A percentile compares a stretch with the other conserved stretches of the same genome.
phyloP scores from a whole-genome alignment of 2,888 invertebrate genomes.

The Dexiosoma caninum region DNA sequence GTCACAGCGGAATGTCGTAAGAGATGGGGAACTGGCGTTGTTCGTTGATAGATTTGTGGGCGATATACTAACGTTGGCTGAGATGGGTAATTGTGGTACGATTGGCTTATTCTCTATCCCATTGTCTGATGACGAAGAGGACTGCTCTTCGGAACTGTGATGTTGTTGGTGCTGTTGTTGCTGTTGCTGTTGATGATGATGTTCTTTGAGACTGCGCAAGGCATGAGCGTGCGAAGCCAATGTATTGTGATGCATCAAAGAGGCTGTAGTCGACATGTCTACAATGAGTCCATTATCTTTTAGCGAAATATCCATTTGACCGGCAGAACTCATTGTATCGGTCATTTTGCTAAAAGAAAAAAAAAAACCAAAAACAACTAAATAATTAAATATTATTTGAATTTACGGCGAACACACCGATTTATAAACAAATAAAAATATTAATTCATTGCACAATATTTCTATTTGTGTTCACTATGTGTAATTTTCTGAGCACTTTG shows the following conservation, averaged over 20 bases:
- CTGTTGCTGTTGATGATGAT: slow-evolving; percentile 60
- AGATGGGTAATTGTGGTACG: slow-evolving; percentile 39
- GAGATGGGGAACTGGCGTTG: slow-evolving; percentile 68
- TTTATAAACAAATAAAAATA: background rate
- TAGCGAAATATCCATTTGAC: slow-evolving; percentile 73
- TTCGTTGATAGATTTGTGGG: slow-evolving; percentile 72
- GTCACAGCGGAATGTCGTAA: slow-evolving; percentile 80
- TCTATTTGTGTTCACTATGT: background rate
- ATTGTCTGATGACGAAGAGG: slow-evolving; percentile 58
- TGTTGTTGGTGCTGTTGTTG: slow-evolving; percentile 46
- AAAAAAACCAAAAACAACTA: background rate
- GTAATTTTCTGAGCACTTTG: slow-evolving; percentile 19
- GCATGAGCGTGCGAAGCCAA: slow-evolving; percentile 66
- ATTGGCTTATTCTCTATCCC: slow-evolving; percentile 58
- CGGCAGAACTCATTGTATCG: slow-evolving; percentile 72
- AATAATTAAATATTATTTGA: background rate
- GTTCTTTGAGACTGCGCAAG: slow-evolving; percentile 71
- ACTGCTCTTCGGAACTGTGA: slow-evolving; percentile 60
- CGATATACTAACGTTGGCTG: slow-evolving; percentile 65
- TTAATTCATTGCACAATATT: slow-evolving; percentile 20
- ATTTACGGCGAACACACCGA: background rate
- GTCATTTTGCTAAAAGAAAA: slow-evolving; percentile 71
- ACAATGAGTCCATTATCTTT: slow-evolving; percentile 71
- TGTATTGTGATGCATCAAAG: slow-evolving; percentile 72
- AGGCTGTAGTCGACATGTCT: slow-evolving; percentile 72